phyloP scores from a whole-genome alignment of 64 coral and sea anemone species.

The Actinia equina region DNA sequence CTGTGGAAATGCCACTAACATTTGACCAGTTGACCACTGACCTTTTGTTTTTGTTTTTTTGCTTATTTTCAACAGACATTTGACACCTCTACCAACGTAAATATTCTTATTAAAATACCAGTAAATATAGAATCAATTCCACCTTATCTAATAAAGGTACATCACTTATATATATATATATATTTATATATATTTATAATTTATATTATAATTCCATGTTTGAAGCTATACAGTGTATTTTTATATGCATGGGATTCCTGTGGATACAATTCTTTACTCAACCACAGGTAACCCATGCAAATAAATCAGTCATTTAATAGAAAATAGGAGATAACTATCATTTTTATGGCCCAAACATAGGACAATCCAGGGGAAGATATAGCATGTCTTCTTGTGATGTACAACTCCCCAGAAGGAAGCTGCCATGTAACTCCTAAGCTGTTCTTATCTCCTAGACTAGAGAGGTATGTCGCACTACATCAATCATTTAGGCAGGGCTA shows the following conservation, averaged over 20 bases:
- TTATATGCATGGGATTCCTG: not conserved
- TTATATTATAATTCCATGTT: too few relatives aligned
- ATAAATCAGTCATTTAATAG: not conserved
- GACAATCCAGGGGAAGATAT: constrained; percentile 25
- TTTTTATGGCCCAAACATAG: not conserved
- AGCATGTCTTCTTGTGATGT: constrained; percentile 11
- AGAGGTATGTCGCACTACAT: not conserved
- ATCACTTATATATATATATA: too few relatives aligned
- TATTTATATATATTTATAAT: too few relatives aligned
- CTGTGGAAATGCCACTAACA: too few relatives aligned
- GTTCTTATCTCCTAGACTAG: constrained; percentile 20
- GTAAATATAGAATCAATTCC: constrained; percentile 26
- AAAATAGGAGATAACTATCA: too few relatives aligned
- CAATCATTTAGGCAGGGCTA: too few relatives aligned
- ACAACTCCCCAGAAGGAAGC: constrained; percentile 11
- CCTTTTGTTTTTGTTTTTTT: not conserved
- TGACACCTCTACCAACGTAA: constrained; percentile 11
- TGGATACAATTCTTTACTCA: not conserved
- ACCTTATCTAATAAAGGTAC: constrained; percentile 18
- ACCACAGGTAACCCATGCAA: not conserved
- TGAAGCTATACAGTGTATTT: too few relatives aligned
- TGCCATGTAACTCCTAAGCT: constrained; percentile 14
- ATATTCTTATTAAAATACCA: constrained; percentile 33
- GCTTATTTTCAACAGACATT: not conserved
- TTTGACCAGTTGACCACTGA: not conserved